phyloP scores from a whole-genome alignment of 2,888 invertebrate genomes.

The Vannuccia rotundouncinata region DNA sequence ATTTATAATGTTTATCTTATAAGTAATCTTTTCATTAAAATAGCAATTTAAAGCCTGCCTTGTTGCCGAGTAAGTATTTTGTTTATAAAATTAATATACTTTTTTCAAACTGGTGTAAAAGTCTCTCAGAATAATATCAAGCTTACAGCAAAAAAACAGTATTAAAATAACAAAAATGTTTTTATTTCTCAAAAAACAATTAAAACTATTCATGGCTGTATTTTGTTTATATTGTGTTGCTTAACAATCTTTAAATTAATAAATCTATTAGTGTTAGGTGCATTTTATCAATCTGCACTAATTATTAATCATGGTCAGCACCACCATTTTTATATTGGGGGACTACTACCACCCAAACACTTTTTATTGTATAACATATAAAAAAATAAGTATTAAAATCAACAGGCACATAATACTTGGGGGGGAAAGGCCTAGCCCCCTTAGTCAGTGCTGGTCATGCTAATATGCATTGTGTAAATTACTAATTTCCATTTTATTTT shows the following conservation, averaged over 20 bases:
- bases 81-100: slow-evolving; percentile 9
- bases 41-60: slow-evolving; percentile 6
- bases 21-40: background rate
- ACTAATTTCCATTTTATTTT: too few relatives aligned
- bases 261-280: background rate
- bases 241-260: background rate
- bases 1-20: background rate
- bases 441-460: too few relatives aligned
- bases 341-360: too few relatives aligned
- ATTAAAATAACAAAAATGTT: slow-evolving; percentile 1
- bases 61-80: slow-evolving; percentile 21
- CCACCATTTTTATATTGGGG: too few relatives aligned
- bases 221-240: slow-evolving; percentile 8
- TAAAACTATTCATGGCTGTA: slow-evolving; percentile 17
- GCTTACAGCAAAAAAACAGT: slow-evolving; percentile 12
- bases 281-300: too few relatives aligned
- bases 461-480: too few relatives aligned
- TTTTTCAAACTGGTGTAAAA: slow-evolving; percentile 11
- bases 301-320: too few relatives aligned
- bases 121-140: slow-evolving; percentile 24
- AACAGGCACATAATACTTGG: too few relatives aligned
- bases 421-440: too few relatives aligned
- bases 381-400: too few relatives aligned
- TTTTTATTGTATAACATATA: too few relatives aligned
- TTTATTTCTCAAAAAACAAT: slow-evolving; percentile 4